phyloP scores from a whole-genome alignment of 2,888 invertebrate genomes.

The Frankliniella intonsa region DNA sequence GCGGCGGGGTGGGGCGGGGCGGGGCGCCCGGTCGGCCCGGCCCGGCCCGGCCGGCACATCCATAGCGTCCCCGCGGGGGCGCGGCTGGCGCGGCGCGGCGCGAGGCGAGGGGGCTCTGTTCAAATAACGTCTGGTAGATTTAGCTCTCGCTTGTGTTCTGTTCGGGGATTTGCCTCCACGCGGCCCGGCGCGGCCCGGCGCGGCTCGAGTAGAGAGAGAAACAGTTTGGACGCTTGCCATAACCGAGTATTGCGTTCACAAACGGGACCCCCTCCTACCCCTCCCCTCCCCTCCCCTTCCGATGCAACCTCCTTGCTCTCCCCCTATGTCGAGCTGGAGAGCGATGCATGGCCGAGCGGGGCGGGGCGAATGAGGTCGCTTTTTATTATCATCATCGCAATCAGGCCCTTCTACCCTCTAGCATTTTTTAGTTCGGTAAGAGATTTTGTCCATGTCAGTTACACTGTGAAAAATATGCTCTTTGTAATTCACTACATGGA shows the following conservation, averaged over 20 bases:
- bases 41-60: not conserved
- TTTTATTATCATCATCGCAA: too few relatives aligned
- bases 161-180: conserved; percentile 21
- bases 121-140: conserved; percentile 12
- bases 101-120: not conserved
- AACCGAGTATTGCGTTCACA: conserved; percentile 19
- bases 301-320: too few relatives aligned
- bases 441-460: too few relatives aligned
- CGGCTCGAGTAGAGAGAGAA: not conserved
- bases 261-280: not conserved
- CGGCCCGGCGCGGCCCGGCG: too few relatives aligned
- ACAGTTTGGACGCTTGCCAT: conserved; percentile 16
- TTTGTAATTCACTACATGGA: too few relatives aligned
- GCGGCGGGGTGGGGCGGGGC: not conserved
- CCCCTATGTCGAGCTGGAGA: not conserved
- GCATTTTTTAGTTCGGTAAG: too few relatives aligned
- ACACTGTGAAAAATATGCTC: too few relatives aligned
- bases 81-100: not conserved
- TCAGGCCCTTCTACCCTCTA: too few relatives aligned
- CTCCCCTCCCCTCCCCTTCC: not conserved
- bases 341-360: not conserved
- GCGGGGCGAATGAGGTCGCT: too few relatives aligned
- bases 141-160: not conserved
- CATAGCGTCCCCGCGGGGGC: not conserved
- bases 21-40: not conserved